Conservation (phyloP, 2,888 invertebrate genomes). For the Embidobia sp. region DNA sequence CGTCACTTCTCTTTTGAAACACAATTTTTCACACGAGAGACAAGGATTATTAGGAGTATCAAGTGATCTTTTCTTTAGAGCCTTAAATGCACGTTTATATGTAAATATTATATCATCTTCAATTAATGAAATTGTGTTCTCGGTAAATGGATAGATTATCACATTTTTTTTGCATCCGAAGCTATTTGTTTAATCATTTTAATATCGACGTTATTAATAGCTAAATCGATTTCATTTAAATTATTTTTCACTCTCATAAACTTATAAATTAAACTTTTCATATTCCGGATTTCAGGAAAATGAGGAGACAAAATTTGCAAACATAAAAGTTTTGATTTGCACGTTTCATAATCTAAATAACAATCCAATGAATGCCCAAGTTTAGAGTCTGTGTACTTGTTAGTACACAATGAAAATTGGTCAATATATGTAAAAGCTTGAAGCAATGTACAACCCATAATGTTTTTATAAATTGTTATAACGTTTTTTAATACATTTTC, state of each 20-base stretch:
- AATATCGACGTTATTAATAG: neutral
- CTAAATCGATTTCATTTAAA: neutral
- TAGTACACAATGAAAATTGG: neutral
- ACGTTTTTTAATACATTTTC: neutral
- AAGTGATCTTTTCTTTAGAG: constrained; percentile 21
- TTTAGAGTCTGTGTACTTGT: neutral
- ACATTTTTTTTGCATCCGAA: neutral
- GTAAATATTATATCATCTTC: constrained; percentile 8
- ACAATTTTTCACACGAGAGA: constrained; percentile 16
- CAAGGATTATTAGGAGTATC: constrained; percentile 14
- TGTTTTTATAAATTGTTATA: neutral
- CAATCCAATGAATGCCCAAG: neutral
- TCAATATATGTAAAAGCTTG: neutral
- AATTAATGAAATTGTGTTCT: neutral
- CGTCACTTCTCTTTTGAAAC: constrained; percentile 11
- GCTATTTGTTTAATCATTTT: constrained; percentile 17
- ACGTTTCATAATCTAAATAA: neutral
- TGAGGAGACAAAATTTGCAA: neutral
- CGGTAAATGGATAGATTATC: too few species aligned
- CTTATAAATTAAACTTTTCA: neutral
- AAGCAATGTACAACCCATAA: neutral
- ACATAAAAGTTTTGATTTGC: neutral
- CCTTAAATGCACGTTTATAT: constrained; percentile 7
- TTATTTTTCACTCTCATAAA: neutral
- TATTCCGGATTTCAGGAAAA: neutral